Percentiles rank a stretch among this genome's conserved stretches.
Evolutionary conservation across 2,888 invertebrate species (phyloP).

Genomic region (Euphydryas editha): DNA sequence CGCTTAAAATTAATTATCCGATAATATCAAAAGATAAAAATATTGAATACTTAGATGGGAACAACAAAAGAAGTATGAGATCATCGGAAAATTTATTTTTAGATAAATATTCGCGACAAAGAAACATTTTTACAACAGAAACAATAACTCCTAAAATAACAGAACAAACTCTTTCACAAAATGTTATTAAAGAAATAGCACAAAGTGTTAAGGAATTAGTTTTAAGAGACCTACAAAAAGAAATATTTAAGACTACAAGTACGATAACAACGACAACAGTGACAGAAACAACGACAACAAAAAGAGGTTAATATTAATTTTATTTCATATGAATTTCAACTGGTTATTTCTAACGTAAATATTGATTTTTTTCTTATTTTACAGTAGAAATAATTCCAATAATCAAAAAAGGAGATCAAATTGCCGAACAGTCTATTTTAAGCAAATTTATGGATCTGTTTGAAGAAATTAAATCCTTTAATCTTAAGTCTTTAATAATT

Average conservation of each 20-base stretch:
- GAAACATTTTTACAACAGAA: slow-evolving; percentile 7
- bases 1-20: slow-evolving; percentile 12
- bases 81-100: slow-evolving; percentile 3
- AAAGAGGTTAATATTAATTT: not conserved
- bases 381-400: slow-evolving; percentile 28
- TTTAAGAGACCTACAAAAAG: slow-evolving; percentile 58
- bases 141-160: slow-evolving; percentile 1
- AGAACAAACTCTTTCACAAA: slow-evolving; percentile 27
- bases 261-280: slow-evolving; percentile 11
- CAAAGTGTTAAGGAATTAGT: slow-evolving; percentile 63
- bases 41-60: not conserved
- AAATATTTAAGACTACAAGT: slow-evolving; percentile 37
- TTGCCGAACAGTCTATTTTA: slow-evolving; percentile 46
- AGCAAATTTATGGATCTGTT: slow-evolving; percentile 59
- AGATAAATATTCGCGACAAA: not conserved
- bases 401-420: slow-evolving; percentile 35
- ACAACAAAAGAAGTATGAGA: slow-evolving; percentile 2
- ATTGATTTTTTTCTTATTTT: slow-evolving; percentile 41
- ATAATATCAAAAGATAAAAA: not conserved
- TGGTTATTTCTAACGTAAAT: not conserved
- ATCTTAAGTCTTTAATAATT: slow-evolving; percentile 41
- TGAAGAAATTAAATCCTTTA: slow-evolving; percentile 54
- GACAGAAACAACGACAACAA: not conserved
- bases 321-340: not conserved
- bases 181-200: slow-evolving; percentile 60